phyloP scores from a whole-genome alignment of 2,113 vertebrate species.

The Pithys albifrons region DNA sequence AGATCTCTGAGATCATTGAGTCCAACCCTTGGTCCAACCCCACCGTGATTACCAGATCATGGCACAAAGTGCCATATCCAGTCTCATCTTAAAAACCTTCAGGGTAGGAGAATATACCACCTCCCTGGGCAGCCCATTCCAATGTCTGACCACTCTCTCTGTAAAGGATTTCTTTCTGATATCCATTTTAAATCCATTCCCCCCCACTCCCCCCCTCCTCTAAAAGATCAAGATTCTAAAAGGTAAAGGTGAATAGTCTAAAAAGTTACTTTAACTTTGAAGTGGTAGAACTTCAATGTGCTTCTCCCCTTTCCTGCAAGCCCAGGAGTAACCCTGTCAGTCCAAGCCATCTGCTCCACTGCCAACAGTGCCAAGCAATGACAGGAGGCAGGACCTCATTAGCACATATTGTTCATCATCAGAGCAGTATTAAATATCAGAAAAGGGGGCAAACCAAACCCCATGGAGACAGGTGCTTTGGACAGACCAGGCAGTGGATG shows the following conservation, averaged over 20 bases:
- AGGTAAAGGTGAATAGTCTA: not conserved
- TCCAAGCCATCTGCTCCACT: not conserved
- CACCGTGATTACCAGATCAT: no score
- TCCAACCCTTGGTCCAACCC: no score
- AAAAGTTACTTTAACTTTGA: not conserved
- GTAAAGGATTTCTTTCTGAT: no score
- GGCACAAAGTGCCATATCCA: no score
- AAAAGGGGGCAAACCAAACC: not conserved
- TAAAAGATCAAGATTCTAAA: not conserved
- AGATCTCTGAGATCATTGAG: no score
- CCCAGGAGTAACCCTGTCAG: not conserved
- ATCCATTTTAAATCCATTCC: not conserved
- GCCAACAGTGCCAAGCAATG: not conserved
- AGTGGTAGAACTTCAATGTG: not conserved
- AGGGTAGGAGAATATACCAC: no score
- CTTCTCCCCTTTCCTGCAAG: not conserved
- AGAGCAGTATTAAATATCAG: not conserved
- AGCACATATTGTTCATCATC: not conserved
- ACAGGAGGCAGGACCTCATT: not conserved
- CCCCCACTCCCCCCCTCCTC: not conserved
- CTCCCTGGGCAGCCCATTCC: no score
- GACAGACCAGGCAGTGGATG: not conserved
- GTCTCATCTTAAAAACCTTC: no score
- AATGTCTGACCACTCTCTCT: no score
- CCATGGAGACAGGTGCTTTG: not conserved